These are phyloP conservation scores for Agrochola lychnidis DNA, from an alignment of 2,888 invertebrate species.

Conservation along the genomic window DNA sequence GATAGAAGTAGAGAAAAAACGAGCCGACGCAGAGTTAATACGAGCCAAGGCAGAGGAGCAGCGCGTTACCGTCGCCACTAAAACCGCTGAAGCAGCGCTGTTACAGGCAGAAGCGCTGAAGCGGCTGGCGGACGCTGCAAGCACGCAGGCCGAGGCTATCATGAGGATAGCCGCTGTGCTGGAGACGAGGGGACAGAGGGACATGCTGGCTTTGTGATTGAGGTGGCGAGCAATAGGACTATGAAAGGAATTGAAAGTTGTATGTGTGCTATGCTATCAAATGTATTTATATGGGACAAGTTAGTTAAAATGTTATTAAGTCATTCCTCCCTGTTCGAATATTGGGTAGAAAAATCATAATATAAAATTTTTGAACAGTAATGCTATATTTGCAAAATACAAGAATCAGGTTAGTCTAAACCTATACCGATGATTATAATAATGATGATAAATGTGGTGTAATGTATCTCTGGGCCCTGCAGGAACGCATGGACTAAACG, in stretches of 20 bases:
- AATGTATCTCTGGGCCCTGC: background rate
- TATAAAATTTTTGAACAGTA: background rate
- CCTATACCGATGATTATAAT: background rate
- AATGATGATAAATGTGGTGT: background rate
- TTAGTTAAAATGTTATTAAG: background rate
- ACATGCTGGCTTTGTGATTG: slow-evolving; percentile 60
- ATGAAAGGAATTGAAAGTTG: slow-evolving; percentile 4
- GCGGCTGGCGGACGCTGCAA: slow-evolving; percentile 78
- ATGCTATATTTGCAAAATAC: background rate
- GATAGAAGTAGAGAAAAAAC: slow-evolving; percentile 81
- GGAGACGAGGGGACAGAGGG: slow-evolving; percentile 70
- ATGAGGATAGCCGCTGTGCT: slow-evolving; percentile 76
- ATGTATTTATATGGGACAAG: background rate
- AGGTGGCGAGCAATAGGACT: slow-evolving; percentile 4
- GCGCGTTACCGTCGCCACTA: slow-evolving; percentile 71
- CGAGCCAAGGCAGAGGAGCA: slow-evolving; percentile 80
- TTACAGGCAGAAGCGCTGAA: slow-evolving; percentile 79
- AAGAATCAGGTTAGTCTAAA: background rate
- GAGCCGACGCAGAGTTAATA: slow-evolving; percentile 79
- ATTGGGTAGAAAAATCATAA: too few species aligned
- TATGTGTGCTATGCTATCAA: background rate
- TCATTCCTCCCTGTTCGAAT: too few species aligned
- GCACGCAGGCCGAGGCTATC: slow-evolving; percentile 78
- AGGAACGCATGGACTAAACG: background rate
- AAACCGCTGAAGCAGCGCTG: slow-evolving; percentile 77